Base-by-base conservation (phyloP, 2,113 vertebrate species). In the Gallinago jamesoni region DNA sequence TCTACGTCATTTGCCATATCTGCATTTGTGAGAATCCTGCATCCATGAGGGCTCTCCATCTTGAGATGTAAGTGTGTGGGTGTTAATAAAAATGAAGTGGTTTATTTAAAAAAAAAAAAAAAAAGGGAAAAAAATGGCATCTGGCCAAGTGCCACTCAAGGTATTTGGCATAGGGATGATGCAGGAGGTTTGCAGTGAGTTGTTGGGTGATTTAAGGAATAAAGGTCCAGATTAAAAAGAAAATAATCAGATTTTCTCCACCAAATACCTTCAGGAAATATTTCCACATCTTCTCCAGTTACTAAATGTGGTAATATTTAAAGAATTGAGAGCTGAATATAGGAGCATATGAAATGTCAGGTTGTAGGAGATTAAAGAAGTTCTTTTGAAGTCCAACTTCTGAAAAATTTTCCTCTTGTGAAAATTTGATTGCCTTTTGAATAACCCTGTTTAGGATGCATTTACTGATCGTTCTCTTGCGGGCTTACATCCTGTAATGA, bases 1-100 rank as follows among this genome's bases (percentile, higher is more conserved):
- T 50, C 78, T 37, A 35, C 1, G 1, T 84, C 56, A 69, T 56
- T 77, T 77, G 50, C 76, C 35, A 4, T 43, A 52, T 53, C 66
- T 5, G 2, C 43, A 7, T 90, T 90, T 8, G 55, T 53, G 62
- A 59, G 84, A 72, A 59, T n/a, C 31, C 52, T 35, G 67, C 43
- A 16, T 74, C 93, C 33, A 2, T 33, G 67, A 97, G 96, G 89
- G 75, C 92, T 89, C 72, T 95, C 53, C 50, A 48, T 75, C 88
- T 60, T 23, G 70, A 76, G 85, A 83, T 80, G 19, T 53, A 52
- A 43, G n/a, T 87, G 31, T 39, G 63, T 78, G 59, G n/a, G 37
- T 85, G 70, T 89, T 94, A 80, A 91, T 80, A 75, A 83, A 91
- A 93, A 84, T 53, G 28, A 87, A 80, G 43, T 55, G 41, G 4